phyloP scores from a whole-genome alignment of 2,113 vertebrate genomes.

The Ammodytes dubius region DNA sequence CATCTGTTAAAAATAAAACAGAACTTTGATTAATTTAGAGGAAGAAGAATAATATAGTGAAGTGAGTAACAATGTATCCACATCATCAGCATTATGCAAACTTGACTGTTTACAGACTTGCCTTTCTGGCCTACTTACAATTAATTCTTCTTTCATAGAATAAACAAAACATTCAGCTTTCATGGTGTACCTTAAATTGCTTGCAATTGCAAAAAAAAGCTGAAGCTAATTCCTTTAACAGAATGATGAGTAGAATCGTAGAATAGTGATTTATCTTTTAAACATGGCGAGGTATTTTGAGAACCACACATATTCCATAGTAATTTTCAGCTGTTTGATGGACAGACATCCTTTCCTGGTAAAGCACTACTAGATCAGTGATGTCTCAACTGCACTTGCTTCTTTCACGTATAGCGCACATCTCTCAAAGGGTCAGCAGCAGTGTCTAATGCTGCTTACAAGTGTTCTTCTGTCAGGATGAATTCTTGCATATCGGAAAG shows the following conservation, averaged over 20 bases:
- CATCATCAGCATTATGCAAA: not conserved
- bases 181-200: not conserved
- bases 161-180: not conserved
- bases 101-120: not conserved
- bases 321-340: not conserved
- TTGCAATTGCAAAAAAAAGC: not conserved
- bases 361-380: not conserved
- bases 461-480: not conserved
- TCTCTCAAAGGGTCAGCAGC: not conserved
- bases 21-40: slow-evolving; percentile 17
- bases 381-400: not conserved
- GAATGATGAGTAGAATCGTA: not conserved
- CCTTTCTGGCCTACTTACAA: slow-evolving; percentile 1
- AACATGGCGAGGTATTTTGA: not conserved
- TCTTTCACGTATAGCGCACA: not conserved
- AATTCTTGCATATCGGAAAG: not conserved
- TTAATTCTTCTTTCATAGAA: not conserved
- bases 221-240: not conserved
- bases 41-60: not conserved
- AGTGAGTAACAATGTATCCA: not conserved
- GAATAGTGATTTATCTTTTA: not conserved
- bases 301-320: not conserved
- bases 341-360: not conserved
- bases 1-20: slow-evolving; percentile 81
- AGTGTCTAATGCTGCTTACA: not conserved